Conservation (phyloP, 2,797 vertebrate species). For the Buphagus erythrorhynchus region DNA sequence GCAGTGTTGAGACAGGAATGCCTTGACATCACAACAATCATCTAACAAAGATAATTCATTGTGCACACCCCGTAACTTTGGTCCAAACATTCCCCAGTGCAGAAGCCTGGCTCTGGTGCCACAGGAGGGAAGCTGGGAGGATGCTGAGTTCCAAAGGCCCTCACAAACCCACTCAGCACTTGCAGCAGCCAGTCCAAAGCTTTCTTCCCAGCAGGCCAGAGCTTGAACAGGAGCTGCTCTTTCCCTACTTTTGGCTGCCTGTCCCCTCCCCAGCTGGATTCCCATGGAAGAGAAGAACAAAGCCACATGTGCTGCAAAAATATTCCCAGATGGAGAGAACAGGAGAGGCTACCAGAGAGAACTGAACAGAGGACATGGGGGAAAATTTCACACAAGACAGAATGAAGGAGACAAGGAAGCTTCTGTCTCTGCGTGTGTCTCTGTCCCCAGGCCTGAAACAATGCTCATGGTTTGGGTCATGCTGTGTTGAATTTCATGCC, state of each 20-base stretch:
- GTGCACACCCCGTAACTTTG: neutral
- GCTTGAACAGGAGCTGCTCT: neutral
- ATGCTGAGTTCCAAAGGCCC: rapidly evolving
- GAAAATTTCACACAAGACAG: neutral
- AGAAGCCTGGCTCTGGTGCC: neutral
- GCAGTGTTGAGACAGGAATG: neutral
- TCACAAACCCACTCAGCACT: neutral
- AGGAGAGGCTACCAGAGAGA: neutral
- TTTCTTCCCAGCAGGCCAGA: neutral
- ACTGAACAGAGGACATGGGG: neutral
- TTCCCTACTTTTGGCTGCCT: neutral
- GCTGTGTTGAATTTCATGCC: neutral
- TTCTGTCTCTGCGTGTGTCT: neutral
- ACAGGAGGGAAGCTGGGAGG: neutral
- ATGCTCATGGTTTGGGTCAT: neutral
- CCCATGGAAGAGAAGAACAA: neutral
- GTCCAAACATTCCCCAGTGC: neutral
- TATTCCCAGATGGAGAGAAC: neutral
- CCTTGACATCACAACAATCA: neutral
- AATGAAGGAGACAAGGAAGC: neutral
- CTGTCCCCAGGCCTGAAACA: neutral
- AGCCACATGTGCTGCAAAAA: neutral
- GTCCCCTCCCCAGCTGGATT: neutral
- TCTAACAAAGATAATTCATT: neutral
- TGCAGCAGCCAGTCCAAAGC: neutral